phyloP scores from a whole-genome alignment of 35 echinoderm and acorn worm genomes.

The Chiridota heheva region DNA sequence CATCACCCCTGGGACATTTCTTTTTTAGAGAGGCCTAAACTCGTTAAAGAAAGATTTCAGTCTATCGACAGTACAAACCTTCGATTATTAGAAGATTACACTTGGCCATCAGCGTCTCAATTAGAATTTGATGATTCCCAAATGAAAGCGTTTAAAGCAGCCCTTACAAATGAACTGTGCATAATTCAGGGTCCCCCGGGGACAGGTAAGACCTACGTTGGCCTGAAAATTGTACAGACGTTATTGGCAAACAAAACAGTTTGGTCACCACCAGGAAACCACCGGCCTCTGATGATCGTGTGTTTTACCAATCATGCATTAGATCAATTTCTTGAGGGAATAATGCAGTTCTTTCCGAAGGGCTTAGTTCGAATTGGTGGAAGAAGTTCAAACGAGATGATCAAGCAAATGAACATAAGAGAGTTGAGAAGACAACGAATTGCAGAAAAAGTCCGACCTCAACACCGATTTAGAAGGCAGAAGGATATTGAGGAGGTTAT shows the following conservation, averaged over 20 bases:
- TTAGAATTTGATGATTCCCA: constrained; percentile 77
- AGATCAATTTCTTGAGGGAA: constrained; percentile 90
- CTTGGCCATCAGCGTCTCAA: constrained; percentile 60
- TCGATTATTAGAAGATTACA: too few species aligned
- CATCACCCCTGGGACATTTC: constrained; percentile 60
- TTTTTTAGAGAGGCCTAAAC: constrained; percentile 10
- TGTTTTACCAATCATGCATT: constrained; percentile 97
- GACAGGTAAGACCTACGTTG: constrained; percentile 93
- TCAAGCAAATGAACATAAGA: constrained; percentile 45
- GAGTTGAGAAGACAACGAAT: constrained; percentile 1
- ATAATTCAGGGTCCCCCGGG: constrained; percentile 95
- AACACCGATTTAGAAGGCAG: constrained; percentile 21
- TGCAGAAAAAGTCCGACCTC: neutral
- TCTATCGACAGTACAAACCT: too few species aligned
- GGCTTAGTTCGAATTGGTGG: constrained; percentile 65
- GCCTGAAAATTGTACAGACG: constrained; percentile 78
- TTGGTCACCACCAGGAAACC: constrained; percentile 18
- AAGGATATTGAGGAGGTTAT: constrained; percentile 13
- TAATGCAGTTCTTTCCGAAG: constrained; percentile 40
- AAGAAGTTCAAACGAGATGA: constrained; percentile 51
- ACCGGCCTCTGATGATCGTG: constrained; percentile 65
- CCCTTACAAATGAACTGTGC: constrained; percentile 73
- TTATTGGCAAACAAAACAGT: constrained; percentile 59
- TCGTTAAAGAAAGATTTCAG: too few species aligned
- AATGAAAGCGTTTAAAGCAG: constrained; percentile 67